Percentiles rank a stretch among this genome's conserved stretches.
Conservation (phyloP, 1,140 invertebrate genomes). For the Tribolium castaneum region DNA sequence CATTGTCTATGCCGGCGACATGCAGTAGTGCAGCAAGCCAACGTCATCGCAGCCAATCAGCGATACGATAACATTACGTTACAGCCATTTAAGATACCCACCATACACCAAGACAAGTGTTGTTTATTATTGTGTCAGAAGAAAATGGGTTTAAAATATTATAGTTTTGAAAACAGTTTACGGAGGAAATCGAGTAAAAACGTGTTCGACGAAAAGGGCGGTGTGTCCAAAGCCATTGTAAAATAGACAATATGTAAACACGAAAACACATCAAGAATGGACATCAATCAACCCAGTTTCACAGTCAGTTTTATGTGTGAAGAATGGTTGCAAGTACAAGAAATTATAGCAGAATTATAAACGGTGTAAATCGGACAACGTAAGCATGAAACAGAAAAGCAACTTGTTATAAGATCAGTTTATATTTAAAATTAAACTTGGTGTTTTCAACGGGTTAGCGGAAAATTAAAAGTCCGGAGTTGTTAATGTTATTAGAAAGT, state of each 20-base stretch:
- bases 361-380: conserved; percentile 55
- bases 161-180: background rate
- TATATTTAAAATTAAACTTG: background rate
- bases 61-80: conserved; percentile 63
- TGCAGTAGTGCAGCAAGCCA: conserved; percentile 64
- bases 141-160: background rate
- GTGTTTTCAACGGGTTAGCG: background rate
- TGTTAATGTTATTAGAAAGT: too few relatives aligned
- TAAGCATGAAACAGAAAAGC: conserved; percentile 63
- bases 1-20: conserved; percentile 64
- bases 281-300: conserved; percentile 22
- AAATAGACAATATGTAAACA: conserved; percentile 34
- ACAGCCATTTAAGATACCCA: conserved; percentile 58
- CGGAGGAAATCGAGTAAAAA: background rate
- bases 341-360: conserved; percentile 14
- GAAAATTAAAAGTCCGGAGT: too few relatives aligned
- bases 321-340: background rate
- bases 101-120: conserved; percentile 37
- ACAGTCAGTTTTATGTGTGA: conserved; percentile 20
- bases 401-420: conserved; percentile 54
- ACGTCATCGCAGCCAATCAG: conserved; percentile 65
- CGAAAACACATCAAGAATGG: conserved; percentile 9
- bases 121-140: conserved; percentile 27
- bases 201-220: conserved; percentile 41
- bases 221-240: conserved; percentile 55